Base-by-base conservation (phyloP, 2,888 invertebrate genomes). In the Ectropis crepuscularia region DNA sequence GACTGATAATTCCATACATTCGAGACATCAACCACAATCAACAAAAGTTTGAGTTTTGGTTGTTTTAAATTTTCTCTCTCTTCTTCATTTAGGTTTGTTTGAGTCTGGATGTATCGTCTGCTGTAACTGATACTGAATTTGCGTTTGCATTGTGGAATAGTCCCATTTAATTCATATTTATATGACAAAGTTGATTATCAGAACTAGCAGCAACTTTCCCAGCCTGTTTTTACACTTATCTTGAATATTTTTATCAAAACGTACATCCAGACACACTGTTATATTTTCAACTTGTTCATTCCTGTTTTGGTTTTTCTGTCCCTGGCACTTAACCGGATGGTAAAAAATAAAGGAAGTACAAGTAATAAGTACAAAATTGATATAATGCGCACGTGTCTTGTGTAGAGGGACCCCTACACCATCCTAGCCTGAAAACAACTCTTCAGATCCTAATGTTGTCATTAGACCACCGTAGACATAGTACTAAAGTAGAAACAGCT, bases 371-470 rank as follows among this genome's bases (percentile, higher is more conserved):
- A 87, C 82, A 90, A 81, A 87, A 85, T 88, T 90, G 86, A 86
- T 90, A 85, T 86, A 83, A 80, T 85, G 84, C 83, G 91, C 91
- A 91, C 91, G 90, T 89, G 91, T 89, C 89, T 89, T 90, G 89
- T 87, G 83, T 91, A 91, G 89, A 83, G 78, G 86, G 89, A 89
- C 82, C 87, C 86, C 82, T 79, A 84, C 85, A 87, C 86, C 77
- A 80, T 81, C 87, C 86, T 82, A 83, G 86, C 87, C 85, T 84
- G 82, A 82, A 72, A 74, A 72, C 73, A 72, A 72, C 70, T 76
- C 72, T 77, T 70, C 73, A 69, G 69, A 82, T 85, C 85, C 87
- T 79, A 74, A 78, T 79, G 87, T 88, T 90, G 89, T 90, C 89
- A 84, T 80, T 77, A 73, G 84, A 86, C 87, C 86, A 85, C 85